Base-by-base conservation (phyloP, 37 sponge, comb jelly and placozoan genomes). In the Corticium candelabrum region DNA sequence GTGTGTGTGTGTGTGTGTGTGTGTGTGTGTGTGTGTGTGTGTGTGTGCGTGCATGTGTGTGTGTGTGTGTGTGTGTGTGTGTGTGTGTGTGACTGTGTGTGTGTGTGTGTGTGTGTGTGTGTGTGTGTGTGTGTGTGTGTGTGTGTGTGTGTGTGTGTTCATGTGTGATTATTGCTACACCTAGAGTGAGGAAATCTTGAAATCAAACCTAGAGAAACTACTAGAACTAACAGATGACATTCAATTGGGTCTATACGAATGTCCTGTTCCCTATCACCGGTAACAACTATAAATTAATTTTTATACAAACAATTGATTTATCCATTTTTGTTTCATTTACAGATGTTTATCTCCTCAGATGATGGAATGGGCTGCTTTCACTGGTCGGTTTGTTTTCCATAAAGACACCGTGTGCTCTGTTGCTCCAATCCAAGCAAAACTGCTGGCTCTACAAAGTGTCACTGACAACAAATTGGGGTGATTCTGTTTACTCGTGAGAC, bases 171-270 rank as follows among this genome's bases (percentile, higher is more conserved):
- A n/a, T n/a, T n/a, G n/a, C n/a, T n/a, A n/a, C n/a, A n/a, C n/a
- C n/a, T n/a, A 93, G 94, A 83, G 82, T 82, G 95, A 94, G 79
- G 81, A 84, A 3, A 81, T 83, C 7, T 94, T 91, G 95, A 35
- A 87, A 31, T 68, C 35, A 5, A 94, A 94, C 74, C 85, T 77
- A 38, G 78, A 90, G 75, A 86, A 81, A 35, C 74, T 94, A 50
- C 43, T 94, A 78, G 86, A 88, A 36, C 62, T 82, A 37, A 94
- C 95, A n/a, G 91, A 88, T 15, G 83, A 88, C 72, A 74, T 86
- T 38, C 85, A 88, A 27, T 76, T 94, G 0, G 95, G 91, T 5
- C 50, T 94, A 21, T 94, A 94, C 69, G 95, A 94, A 38, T 90
- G 91, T 5, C 95, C 95, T 0, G 75, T 84, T 67, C 95, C 95